Conservation (phyloP, 2,113 vertebrate genomes). For the Elgaria multicarinata region DNA sequence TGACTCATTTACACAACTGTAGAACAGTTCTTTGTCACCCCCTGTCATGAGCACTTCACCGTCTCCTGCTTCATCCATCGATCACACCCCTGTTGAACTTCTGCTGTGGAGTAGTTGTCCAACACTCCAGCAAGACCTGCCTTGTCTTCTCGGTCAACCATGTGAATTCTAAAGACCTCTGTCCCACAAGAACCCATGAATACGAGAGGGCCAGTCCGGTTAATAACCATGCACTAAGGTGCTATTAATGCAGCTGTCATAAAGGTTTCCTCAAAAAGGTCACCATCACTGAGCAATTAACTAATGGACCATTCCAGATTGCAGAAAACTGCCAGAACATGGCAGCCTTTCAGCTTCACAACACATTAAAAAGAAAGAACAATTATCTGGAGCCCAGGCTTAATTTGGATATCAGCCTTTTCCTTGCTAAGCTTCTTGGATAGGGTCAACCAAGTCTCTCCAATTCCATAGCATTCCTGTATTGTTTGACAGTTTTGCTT, state of each 20-base stretch:
- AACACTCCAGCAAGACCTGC: neutral
- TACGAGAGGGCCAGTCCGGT: slow-evolving; percentile 48
- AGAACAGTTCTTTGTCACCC: neutral
- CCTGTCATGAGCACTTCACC: neutral
- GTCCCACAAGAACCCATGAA: slow-evolving; percentile 33
- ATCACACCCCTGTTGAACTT: slow-evolving; percentile 15
- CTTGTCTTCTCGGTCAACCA: neutral
- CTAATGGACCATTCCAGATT: slow-evolving; percentile 70
- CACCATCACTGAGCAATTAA: slow-evolving; percentile 69
- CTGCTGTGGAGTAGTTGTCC: slow-evolving; percentile 3
- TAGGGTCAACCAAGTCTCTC: neutral
- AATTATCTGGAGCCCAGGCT: slow-evolving; percentile 39
- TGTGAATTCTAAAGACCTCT: slow-evolving; percentile 38
- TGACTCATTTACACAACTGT: neutral
- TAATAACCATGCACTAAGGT: slow-evolving; percentile 49
- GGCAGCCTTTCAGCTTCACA: slow-evolving; percentile 29
- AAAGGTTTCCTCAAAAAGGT: slow-evolving; percentile 45
- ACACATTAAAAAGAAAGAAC: slow-evolving; percentile 58
- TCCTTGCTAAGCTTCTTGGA: neutral
- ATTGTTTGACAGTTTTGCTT: neutral
- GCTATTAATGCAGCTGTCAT: slow-evolving; percentile 49
- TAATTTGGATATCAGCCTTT: slow-evolving; percentile 24
- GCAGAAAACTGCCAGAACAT: slow-evolving; percentile 51
- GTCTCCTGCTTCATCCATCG: rapidly evolving
- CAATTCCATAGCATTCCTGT: neutral